Base-by-base conservation (phyloP, 2,797 vertebrate genomes). In the Novumbra hubbsi region DNA sequence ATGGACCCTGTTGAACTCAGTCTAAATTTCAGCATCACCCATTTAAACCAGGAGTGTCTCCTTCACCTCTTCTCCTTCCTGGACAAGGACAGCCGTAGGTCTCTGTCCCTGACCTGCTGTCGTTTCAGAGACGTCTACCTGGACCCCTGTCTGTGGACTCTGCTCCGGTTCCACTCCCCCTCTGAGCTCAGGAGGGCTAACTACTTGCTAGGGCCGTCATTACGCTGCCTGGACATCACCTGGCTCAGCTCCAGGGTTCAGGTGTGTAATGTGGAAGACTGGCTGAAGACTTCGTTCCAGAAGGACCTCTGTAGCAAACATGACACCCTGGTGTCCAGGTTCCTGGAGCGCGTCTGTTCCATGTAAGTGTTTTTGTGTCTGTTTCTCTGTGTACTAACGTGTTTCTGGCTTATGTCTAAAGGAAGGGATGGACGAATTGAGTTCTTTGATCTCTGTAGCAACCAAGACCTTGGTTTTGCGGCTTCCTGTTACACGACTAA, bases 181-280 rank as follows among this genome's bases (percentile, higher is more conserved):
- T 78, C 80, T 2, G 93, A 99, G 79, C 93, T 99, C 41, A 93
- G 81, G 74, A 94, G 90, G 84, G 92, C 93, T 80, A 96, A 98
- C 91, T 98, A 95, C 79, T 86, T 97, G 74, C 88, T 99, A 86
- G 94, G 97, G 75, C 80, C 95, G 0, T 95, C 94, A 0, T 80
- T 98, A 77, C 95, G 93, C 68, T 87, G 90, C 80, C 86, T 99
- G 78, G 93, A 93, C 49, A 90, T 98, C 78, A 93, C 94, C 87
- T 99, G 98, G 97, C 90, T 96, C 86, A 98, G 97, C 55, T 96
- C 96, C 87, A 88, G 93, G 70, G 97, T 98, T 73, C 95, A 96
- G 83, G 94, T 98, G 82, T 99, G 98, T 86, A 98, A 98, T 91
- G 85, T 96, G 0, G 97, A 99, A 89, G 95, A 96, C 86, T 98